Percentiles rank a stretch among this genome's conserved stretches.
Evolutionary conservation across 2,888 invertebrate genomes (phyloP).

Genomic region (Ischnura elegans): DNA sequence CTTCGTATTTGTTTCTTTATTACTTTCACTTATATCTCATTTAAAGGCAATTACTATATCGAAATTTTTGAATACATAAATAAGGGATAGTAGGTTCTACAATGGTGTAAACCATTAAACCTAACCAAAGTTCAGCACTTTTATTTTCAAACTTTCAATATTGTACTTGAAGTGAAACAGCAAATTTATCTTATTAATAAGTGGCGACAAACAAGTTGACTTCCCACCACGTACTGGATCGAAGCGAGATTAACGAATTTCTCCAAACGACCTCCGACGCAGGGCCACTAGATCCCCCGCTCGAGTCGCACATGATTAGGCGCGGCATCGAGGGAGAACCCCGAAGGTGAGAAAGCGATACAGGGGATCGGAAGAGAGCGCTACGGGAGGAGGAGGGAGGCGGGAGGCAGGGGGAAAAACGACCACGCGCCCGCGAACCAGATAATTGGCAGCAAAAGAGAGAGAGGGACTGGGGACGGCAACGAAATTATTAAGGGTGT

Average conservation of each 20-base stretch:
- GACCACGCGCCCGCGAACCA: background rate
- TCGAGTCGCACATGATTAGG: background rate
- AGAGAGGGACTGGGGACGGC: background rate
- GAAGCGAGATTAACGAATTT: background rate
- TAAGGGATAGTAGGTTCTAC: no score
- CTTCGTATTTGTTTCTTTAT: no score
- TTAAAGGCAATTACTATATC: no score
- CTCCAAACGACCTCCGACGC: background rate
- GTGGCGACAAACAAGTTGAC: background rate
- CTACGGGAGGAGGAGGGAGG: background rate
- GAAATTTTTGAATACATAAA: no score
- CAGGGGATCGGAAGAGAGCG: background rate
- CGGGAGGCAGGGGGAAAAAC: background rate
- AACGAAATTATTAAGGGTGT: slow-evolving; percentile 26
- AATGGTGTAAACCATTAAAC: no score
- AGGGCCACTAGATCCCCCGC: background rate
- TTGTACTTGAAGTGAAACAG: no score
- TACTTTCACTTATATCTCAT: no score
- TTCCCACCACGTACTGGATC: background rate
- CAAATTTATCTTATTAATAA: no score
- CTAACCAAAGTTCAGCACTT: no score
- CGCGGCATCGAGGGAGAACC: background rate
- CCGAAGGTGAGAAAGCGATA: background rate
- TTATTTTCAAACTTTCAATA: no score
- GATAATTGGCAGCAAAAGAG: background rate